Evolutionary conservation across 2,113 vertebrate species (phyloP).

Genomic region (Cygnus buccinator): DNA sequence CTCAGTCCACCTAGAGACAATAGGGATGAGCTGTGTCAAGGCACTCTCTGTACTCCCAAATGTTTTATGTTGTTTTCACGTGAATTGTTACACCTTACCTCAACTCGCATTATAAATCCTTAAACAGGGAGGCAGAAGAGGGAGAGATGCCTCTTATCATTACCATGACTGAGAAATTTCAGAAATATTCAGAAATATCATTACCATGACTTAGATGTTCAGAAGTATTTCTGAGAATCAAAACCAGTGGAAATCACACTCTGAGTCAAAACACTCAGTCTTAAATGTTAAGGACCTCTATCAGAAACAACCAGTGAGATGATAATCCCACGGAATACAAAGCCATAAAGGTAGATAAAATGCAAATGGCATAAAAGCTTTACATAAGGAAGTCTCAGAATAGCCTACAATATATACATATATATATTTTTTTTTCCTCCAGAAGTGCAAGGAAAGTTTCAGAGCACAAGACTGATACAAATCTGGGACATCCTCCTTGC

Average conservation of each 20-base stretch:
- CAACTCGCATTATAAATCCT: background rate
- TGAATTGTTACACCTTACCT: background rate
- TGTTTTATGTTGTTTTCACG: too few species aligned
- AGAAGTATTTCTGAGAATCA: background rate
- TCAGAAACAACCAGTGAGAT: background rate
- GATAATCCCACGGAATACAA: background rate
- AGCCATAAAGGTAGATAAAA: background rate
- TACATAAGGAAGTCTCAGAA: background rate
- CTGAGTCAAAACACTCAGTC: background rate
- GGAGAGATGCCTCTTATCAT: background rate
- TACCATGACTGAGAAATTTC: background rate
- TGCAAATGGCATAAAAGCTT: background rate
- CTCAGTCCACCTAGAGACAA: background rate
- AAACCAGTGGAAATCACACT: background rate
- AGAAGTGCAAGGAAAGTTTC: background rate
- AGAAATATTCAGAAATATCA: too few species aligned
- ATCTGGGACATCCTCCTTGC: background rate
- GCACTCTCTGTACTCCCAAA: background rate
- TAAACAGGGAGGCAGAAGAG: rapidly evolving
- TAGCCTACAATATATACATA: background rate
- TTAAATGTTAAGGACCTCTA: background rate
- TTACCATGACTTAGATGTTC: too few species aligned
- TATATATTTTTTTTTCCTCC: background rate
- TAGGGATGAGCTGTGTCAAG: background rate
- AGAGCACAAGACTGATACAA: background rate